Percentiles rank a stretch among this genome's conserved stretches.
phyloP scores from a whole-genome alignment of 2,797 vertebrate species.

The Steatocranus sp. region DNA sequence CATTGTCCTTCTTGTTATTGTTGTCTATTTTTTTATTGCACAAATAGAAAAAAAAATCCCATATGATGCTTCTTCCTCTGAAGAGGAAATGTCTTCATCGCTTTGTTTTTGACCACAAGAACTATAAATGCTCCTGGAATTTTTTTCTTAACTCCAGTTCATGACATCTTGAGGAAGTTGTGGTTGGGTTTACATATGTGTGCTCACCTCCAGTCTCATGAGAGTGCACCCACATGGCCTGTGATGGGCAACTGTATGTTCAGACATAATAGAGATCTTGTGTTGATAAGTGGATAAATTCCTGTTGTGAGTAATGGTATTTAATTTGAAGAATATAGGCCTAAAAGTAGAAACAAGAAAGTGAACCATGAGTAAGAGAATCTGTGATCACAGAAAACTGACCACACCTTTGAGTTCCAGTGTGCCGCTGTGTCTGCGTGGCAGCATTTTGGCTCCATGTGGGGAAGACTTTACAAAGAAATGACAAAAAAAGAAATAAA shows the following conservation, averaged over 20 bases:
- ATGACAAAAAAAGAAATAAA: not conserved
- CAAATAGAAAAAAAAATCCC: not conserved
- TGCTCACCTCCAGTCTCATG: not conserved
- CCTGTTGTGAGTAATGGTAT: not conserved
- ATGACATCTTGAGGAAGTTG: conserved; percentile 15
- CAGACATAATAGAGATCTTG: not conserved
- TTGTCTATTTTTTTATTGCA: not conserved
- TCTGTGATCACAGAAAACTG: not conserved
- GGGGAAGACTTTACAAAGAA: not conserved
- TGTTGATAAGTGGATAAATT: not conserved
- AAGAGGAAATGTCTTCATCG: not conserved
- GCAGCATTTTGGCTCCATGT: not conserved
- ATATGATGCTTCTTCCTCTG: not conserved
- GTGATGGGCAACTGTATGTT: not conserved
- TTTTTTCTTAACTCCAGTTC: not conserved
- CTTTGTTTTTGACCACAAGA: not conserved
- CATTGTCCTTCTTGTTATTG: not conserved
- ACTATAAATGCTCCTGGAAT: not conserved
- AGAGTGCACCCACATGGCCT: not conserved
- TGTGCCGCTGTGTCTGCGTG: not conserved
- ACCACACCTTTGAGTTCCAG: not conserved
- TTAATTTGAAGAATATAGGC: not conserved
- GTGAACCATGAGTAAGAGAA: not conserved
- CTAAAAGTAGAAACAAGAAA: not conserved
- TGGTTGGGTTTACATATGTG: not conserved